phyloP scores from a whole-genome alignment of 2,888 invertebrate genomes.

The Theristus sp. region DNA sequence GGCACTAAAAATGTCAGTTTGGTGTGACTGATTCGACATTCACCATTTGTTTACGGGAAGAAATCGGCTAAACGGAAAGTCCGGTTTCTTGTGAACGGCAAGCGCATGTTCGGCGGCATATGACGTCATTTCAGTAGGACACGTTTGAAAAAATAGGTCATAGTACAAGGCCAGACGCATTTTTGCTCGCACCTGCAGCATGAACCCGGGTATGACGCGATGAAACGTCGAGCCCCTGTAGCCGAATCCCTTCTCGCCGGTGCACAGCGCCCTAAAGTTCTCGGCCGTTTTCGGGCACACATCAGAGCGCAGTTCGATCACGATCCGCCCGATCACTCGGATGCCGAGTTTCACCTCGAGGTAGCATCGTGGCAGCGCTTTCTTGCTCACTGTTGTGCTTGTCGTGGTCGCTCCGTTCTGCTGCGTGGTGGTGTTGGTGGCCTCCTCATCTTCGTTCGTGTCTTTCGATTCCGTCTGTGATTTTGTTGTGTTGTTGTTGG shows the following conservation, averaged over 20 bases:
- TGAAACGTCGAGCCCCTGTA: slow-evolving; percentile 69
- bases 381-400: not conserved
- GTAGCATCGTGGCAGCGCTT: not conserved
- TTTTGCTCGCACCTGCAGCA: slow-evolving; percentile 50
- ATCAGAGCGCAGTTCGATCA: slow-evolving; percentile 74
- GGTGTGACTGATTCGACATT: too few species aligned
- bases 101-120: too few species aligned
- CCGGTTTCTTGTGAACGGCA: too few species aligned
- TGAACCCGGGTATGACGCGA: slow-evolving; percentile 91
- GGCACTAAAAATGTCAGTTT: too few species aligned
- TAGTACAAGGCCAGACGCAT: too few species aligned
- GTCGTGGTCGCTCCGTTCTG: not conserved
- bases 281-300: slow-evolving; percentile 76
- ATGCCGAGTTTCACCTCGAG: slow-evolving; percentile 33
- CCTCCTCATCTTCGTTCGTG: too few species aligned
- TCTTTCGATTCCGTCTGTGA: too few species aligned
- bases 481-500: too few species aligned
- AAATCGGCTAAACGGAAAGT: too few species aligned
- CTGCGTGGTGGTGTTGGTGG: not conserved
- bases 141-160: too few species aligned
- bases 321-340: slow-evolving; percentile 52
- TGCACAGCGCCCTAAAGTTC: slow-evolving; percentile 28
- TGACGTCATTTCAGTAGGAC: too few species aligned
- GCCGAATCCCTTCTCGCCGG: slow-evolving; percentile 73
- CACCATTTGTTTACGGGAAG: too few species aligned